Evolutionary conservation across 2,888 invertebrate genomes (phyloP), one percentile per base, ranked within the genome.

Genomic region (Anorthoa munda): DNA sequence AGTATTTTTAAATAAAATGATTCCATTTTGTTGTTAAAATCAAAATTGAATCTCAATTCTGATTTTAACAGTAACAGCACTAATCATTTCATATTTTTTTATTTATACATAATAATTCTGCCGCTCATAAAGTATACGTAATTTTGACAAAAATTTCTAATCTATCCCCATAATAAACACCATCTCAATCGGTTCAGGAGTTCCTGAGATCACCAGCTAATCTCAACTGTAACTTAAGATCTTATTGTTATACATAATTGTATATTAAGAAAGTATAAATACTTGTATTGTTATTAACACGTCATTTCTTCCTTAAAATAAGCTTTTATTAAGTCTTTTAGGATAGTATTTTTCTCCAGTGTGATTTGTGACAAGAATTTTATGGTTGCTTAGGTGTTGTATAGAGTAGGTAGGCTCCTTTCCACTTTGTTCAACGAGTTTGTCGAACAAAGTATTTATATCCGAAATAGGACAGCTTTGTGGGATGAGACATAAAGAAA

Each of bases 141-240:
- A 50, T n/a, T 51, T 39, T 48, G 17, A 55, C 4, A 39, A 31
- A 2, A 48, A n/a, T 4, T 12, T 45, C 46, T 78, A 48, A 60
- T 13, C 55, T 63, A 56, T 64, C 15, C 65, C 23, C 17, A 58
- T 66, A 13, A 50, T 11, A 64, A 55, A 53, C n/a, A 64, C 39
- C 2, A 51, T 69, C 56, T 50, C 51, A 72, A 81, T 65, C 81
- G 75, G 83, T 75, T 79, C 53, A 75, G 71, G 69, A 85, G 83
- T 83, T 82, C 73, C 83, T 82, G 75, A 81, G 69, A 76, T 69
- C 31, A 31, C 12, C 46, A 56, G 39, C 65, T 71, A 69, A 82
- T 75, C 48, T 83, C 56, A 65, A 78, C 2, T 51, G 2, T 78
- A 50, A 59, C 13, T 9, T 72, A 61, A 12, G 51, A 61, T 45